Conservation (phyloP, 2,797 vertebrate species). For the Acomys russatus region DNA sequence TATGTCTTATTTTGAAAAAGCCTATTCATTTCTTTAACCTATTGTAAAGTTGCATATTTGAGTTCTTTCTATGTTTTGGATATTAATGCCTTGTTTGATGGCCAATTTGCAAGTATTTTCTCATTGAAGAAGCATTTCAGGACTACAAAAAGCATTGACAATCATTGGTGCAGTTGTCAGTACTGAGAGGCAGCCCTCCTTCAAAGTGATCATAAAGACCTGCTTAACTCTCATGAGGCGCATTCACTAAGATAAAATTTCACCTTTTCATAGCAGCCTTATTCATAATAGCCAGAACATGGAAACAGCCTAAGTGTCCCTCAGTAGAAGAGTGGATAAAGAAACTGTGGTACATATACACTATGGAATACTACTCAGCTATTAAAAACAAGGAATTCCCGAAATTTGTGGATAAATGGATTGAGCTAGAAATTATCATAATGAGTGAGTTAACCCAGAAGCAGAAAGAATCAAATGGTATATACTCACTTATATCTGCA, state of each 20-base stretch:
- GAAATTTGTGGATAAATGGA: no score
- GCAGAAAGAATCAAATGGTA: no score
- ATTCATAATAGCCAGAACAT: no score
- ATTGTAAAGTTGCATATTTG: background rate
- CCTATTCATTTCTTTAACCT: background rate
- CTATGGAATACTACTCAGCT: no score
- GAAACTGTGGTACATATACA: no score
- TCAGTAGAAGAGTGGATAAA: no score
- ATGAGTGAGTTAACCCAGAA: no score
- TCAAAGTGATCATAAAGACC: constrained; percentile 5
- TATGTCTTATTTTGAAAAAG: background rate
- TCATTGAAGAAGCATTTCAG: background rate
- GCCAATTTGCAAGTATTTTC: background rate
- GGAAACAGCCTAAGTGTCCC: no score
- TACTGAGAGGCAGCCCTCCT: background rate
- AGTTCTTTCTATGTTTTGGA: background rate
- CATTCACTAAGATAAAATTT: background rate
- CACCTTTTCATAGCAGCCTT: no score
- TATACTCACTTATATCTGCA: no score
- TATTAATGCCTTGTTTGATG: background rate
- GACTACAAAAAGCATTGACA: background rate
- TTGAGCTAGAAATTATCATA: no score
- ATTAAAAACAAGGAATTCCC: no score
- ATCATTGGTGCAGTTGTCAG: background rate
- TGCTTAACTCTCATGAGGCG: background rate